Percentiles rank a stretch among this genome's conserved stretches.
These are phyloP conservation scores for Morinoia aosen DNA, from an alignment of 2,888 invertebrate genomes.

Conservation along the genomic window DNA sequence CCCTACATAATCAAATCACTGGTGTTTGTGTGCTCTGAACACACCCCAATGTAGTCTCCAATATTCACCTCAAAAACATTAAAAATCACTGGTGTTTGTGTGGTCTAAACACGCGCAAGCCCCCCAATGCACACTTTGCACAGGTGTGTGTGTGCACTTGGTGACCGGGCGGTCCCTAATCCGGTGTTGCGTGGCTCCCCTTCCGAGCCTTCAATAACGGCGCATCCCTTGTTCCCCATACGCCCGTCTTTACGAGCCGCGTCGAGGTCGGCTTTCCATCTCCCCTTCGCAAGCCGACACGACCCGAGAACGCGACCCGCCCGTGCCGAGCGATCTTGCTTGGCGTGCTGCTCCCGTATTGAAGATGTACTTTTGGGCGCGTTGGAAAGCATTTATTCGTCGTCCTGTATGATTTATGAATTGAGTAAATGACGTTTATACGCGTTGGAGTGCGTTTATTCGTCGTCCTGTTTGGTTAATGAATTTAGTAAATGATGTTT, in stretches of 20 bases:
- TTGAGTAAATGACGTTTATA: no score
- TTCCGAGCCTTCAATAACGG: neutral
- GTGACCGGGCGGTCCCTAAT: neutral
- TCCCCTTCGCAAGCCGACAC: constrained; percentile 20
- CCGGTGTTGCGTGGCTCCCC: neutral
- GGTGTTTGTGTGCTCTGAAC: neutral
- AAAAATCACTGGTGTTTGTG: neutral
- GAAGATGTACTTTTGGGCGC: no score
- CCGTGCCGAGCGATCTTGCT: no score
- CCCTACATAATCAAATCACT: neutral
- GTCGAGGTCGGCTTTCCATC: neutral
- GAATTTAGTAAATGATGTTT: no score
- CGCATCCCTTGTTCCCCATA: constrained; percentile 39
- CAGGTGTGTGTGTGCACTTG: constrained; percentile 3
- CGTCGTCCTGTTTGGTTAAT: no score
- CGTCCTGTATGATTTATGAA: no score
- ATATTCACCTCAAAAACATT: neutral
- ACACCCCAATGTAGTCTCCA: no score
- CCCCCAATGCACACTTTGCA: neutral
- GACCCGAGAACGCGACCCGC: neutral
- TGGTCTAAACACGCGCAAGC: neutral
- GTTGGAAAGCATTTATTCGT: no score
- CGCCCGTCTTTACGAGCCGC: constrained; percentile 5
- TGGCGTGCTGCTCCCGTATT: no score
- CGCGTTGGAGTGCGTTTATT: no score